Evolutionary conservation across 2,113 vertebrate genomes (phyloP).

Genomic region (Engystomops pustulosus): DNA sequence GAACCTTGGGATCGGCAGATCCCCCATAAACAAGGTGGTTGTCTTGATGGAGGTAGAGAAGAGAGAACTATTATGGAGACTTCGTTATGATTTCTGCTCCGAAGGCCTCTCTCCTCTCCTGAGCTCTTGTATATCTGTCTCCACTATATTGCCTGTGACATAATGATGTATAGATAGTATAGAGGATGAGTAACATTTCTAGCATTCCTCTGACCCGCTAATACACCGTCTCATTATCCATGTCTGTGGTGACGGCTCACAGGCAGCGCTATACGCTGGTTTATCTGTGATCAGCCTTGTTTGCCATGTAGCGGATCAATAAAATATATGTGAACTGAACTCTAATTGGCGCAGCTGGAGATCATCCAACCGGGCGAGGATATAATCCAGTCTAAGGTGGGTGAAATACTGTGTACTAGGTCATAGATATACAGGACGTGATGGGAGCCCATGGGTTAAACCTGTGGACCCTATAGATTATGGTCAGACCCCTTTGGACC

Average conservation of each 20-base stretch:
- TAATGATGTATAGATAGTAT: neutral
- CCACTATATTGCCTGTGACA: neutral
- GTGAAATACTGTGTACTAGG: too few relatives aligned
- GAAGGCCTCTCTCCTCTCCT: neutral
- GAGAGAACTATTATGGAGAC: too few relatives aligned
- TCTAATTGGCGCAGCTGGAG: neutral
- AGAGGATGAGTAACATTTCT: neutral
- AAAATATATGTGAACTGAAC: constrained; percentile 11
- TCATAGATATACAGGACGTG: too few relatives aligned
- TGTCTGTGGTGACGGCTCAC: neutral
- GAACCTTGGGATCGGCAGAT: too few relatives aligned
- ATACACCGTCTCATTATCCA: neutral
- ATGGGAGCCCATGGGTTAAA: too few relatives aligned
- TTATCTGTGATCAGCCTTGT: neutral
- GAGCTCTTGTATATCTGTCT: neutral
- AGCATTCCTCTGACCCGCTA: neutral
- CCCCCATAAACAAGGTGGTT: too few relatives aligned
- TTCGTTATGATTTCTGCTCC: neutral
- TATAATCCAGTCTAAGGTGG: neutral
- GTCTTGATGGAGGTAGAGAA: too few relatives aligned
- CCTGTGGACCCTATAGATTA: too few relatives aligned
- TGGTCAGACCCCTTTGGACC: neutral
- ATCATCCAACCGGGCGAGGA: neutral
- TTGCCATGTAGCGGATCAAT: constrained; percentile 3
- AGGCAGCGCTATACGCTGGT: neutral